These are phyloP conservation scores for Nannoperca australis DNA, from an alignment of 2,797 vertebrate species.

Conservation along the genomic window DNA sequence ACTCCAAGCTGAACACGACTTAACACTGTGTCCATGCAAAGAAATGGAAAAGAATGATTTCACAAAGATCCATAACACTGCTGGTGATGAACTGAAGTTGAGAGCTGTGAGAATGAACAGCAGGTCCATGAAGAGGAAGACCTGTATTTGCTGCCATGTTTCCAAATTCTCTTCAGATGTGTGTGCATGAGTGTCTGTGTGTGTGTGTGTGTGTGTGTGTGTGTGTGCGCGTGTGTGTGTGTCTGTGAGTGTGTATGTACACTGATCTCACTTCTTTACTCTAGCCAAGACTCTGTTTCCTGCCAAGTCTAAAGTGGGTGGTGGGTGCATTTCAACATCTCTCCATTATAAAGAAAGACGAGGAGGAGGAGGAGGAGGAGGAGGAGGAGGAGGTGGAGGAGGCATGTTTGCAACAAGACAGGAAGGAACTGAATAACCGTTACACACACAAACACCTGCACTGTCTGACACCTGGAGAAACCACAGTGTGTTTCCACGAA, in stretches of 20 bases:
- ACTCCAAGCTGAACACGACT: conserved; percentile 1
- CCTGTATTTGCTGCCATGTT: conserved; percentile 71
- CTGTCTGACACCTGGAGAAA: conserved; percentile 69
- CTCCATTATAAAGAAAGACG: conserved; percentile 74
- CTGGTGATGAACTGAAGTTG: conserved; percentile 63
- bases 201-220: too few relatives aligned
- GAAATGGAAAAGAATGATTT: conserved; percentile 51
- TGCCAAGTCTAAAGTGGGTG: conserved; percentile 79
- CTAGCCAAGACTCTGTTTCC: conserved; percentile 71
- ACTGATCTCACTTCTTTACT: conserved; percentile 62
- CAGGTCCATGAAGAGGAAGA: conserved; percentile 72
- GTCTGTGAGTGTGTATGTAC: conserved; percentile 25
- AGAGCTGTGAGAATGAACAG: conserved; percentile 74
- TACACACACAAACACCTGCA: conserved; percentile 26
- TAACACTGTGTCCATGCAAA: background rate
- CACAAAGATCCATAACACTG: conserved; percentile 42
- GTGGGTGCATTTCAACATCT: conserved; percentile 79
- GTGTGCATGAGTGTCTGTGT: conserved; percentile 28
- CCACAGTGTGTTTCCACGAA: conserved; percentile 57
- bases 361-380: conserved; percentile 54
- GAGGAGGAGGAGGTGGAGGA: conserved; percentile 28
- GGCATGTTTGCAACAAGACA: conserved; percentile 60
- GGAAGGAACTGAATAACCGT: conserved; percentile 50
- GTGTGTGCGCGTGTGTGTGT: too few relatives aligned
- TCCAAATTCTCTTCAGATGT: conserved; percentile 72